Evolutionary conservation across 1,140 invertebrate species (phyloP).

Genomic region (Calliphora vicina): DNA sequence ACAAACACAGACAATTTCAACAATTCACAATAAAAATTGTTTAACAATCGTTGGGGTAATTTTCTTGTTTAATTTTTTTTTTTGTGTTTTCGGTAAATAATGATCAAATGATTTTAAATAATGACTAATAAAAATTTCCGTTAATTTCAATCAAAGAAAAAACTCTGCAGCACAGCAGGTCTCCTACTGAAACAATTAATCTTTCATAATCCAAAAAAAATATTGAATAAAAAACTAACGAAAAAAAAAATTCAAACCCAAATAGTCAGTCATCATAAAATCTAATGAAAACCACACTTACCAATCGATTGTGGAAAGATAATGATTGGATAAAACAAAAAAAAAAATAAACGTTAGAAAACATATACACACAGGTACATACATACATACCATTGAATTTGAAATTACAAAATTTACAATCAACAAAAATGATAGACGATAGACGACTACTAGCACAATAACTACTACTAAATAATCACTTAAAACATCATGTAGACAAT

Average conservation of each 20-base stretch:
- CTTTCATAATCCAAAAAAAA: slow-evolving; percentile 12
- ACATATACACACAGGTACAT: background rate
- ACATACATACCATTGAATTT: background rate
- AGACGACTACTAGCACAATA: background rate
- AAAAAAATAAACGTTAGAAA: background rate
- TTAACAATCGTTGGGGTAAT: background rate
- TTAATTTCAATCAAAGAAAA: slow-evolving; percentile 27
- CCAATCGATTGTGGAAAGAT: background rate
- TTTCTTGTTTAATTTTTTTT: background rate
- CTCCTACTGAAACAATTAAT: slow-evolving; percentile 27
- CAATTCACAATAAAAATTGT: background rate
- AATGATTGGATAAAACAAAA: slow-evolving; percentile 19
- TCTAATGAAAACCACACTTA: slow-evolving; percentile 29
- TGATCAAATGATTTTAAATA: slow-evolving; percentile 14
- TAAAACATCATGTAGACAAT: background rate
- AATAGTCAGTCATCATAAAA: slow-evolving; percentile 14
- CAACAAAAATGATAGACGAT: background rate
- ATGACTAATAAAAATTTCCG: slow-evolving; percentile 28
- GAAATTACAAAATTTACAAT: slow-evolving; percentile 8
- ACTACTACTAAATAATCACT: background rate
- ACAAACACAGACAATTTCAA: background rate
- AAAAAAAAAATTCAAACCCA: background rate
- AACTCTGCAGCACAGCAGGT: background rate
- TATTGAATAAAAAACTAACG: background rate
- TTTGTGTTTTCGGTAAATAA: no score